Base-by-base conservation (phyloP, 2,888 invertebrate species). In the Lasioglossum pauxillum region DNA sequence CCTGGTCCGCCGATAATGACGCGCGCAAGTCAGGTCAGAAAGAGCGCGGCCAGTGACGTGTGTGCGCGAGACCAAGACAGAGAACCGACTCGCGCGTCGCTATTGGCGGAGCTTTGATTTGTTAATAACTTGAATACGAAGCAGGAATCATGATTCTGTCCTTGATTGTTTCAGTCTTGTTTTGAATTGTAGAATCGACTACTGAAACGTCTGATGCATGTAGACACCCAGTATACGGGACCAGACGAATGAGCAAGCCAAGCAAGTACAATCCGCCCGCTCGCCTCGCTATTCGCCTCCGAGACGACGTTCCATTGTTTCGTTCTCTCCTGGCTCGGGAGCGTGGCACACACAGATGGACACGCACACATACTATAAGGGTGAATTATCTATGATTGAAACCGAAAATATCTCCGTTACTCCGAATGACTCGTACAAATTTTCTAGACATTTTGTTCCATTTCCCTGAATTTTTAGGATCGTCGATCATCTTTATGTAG, bases 221-320 rank as follows among this genome's bases (percentile, higher is more conserved):
- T 19, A 64, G 64, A 64, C 64, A 64, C 64, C 64, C 35, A 38
- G 69, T 69, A 69, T 69, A 69, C 69, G 23, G 60, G 60, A 72
- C 53, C 78, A 81, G 72, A 57, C 83, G 76, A 78, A 83, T 81
- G 78, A 76, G 67, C 76, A 53, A 78, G 64, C 35, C 75, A 75
- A 87, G 82, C 60, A 49, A 60, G 67, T 60, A 79, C 69, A 46
- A 78, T 82, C 75, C 80, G 72, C 78, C 86, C 85, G 85, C 83
- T 84, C 69, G 75, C 80, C 78, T 75, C 78, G 78, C 80, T 79
- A 81, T 80, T 87, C 87, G 64, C 77, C 75, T 64, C 53, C n/a
- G 69, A 78, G 78, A 83, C 82, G 85, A 82, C 85, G 85, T 88
- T 88, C 88, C 88, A 88, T 88, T 88, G 88, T 88, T 88, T 88